Percentiles rank a stretch among this genome's conserved stretches.
Evolutionary conservation across 2,888 invertebrate genomes (phyloP).

Genomic region (Drosophila mulleri): DNA sequence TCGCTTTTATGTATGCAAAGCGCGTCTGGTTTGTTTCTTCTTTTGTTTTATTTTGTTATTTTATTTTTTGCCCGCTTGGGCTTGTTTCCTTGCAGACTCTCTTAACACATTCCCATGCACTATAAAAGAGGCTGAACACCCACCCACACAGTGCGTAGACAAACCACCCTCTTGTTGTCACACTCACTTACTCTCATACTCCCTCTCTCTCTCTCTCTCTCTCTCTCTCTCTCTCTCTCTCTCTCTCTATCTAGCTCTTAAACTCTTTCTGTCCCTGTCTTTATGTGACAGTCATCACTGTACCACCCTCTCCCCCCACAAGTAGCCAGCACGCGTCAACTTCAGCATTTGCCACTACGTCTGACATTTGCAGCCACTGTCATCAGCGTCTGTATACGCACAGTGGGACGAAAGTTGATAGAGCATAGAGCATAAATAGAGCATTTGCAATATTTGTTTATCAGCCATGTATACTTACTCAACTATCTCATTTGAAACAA

Average conservation of each 20-base stretch:
- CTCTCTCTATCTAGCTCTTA: neutral
- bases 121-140: neutral
- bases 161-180: slow-evolving; percentile 52
- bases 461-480: neutral
- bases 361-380: slow-evolving; percentile 38
- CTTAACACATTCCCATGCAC: slow-evolving; percentile 63
- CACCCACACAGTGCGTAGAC: slow-evolving; percentile 29
- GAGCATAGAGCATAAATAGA: too few species aligned
- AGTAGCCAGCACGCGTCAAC: slow-evolving; percentile 22
- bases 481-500: neutral
- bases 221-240: neutral
- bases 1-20: slow-evolving; percentile 64
- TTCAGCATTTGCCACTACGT: slow-evolving; percentile 16
- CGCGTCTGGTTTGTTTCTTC: slow-evolving; percentile 45
- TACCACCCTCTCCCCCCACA: slow-evolving; percentile 7
- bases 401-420: slow-evolving; percentile 20
- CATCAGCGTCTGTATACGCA: slow-evolving; percentile 30
- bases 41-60: slow-evolving; percentile 16
- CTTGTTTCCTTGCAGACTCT: slow-evolving; percentile 31
- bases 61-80: slow-evolving; percentile 16
- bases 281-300: neutral
- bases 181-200: too few species aligned
- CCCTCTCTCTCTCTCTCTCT: neutral
- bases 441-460: neutral
- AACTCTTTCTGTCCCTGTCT: neutral